These are phyloP conservation scores for Galeopsomyia nigrocyanea DNA, from an alignment of 2,888 invertebrate species.

Conservation along the genomic window DNA sequence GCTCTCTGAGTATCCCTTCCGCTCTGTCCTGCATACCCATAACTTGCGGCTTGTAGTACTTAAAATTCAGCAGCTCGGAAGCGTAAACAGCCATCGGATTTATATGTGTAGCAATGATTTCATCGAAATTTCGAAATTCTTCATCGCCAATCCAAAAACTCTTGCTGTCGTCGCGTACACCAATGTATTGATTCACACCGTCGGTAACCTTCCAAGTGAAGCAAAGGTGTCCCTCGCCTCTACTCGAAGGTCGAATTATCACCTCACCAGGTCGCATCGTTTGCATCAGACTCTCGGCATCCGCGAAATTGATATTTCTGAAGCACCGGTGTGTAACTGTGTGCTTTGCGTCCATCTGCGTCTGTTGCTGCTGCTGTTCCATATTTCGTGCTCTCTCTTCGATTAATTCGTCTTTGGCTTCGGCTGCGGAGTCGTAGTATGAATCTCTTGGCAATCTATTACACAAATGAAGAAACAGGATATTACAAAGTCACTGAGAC, in stretches of 20 bases:
- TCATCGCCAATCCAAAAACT: constrained; percentile 89
- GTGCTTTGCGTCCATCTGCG: constrained; percentile 92
- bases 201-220: constrained; percentile 99
- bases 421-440: constrained; percentile 90
- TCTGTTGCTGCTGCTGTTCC: constrained; percentile 81
- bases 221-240: constrained; percentile 95
- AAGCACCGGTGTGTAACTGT: constrained; percentile 98
- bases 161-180: constrained; percentile 93
- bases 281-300: constrained; percentile 92
- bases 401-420: constrained; percentile 83
- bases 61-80: constrained; percentile 90
- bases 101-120: constrained; percentile 94
- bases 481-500: no score
- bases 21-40: constrained; percentile 88
- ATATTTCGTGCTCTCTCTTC: constrained; percentile 85
- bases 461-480: no score
- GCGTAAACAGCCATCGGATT: constrained; percentile 97
- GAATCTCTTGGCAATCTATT: constrained; percentile 81
- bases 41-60: constrained; percentile 86
- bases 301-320: constrained; percentile 94
- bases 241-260: constrained; percentile 95
- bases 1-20: constrained; percentile 88
- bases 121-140: constrained; percentile 98
- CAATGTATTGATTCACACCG: constrained; percentile 95
- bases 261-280: constrained; percentile 97